Evolutionary conservation across 2,797 vertebrate genomes (phyloP), one percentile per base, ranked within the genome.

Genomic region (Hozukius guyotensis): DNA sequence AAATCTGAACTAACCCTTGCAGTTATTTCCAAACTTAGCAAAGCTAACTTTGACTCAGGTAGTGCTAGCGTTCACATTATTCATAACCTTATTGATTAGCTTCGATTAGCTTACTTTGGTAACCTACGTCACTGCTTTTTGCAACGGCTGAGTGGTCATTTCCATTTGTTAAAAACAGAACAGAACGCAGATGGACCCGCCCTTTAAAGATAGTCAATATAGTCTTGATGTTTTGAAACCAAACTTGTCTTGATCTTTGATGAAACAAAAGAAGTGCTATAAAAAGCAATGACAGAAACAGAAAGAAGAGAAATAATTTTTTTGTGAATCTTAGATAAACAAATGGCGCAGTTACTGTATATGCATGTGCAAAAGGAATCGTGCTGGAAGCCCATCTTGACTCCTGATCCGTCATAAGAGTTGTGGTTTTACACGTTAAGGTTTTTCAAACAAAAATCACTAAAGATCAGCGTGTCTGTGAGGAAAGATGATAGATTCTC

Each of bases 371-470:
- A 69, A 53, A 70, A 74, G 55, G 14, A 66, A n/a, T 67, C 61
- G 4, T 4, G 3, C 38, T 16, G 1, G 20, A 65, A 62, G 24
- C 11, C 25, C 3, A 8, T 53, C 29, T 62, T 20, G n/a, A 49
- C 70, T 57, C 18, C 20, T 63, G 18, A 14, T 46, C 55, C 5
- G 0, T 72, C 18, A 53, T 72, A 56, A 29, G 4, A 49, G 46
- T 62, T 55, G 12, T 56, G 13, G 36, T 77, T 72, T 68, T 64
- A 60, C 13, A 72, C 1, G 2, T 38, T 6, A 36, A 31, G 13
- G 12, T 31, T 49, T 74, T 60, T 63, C 16, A 75, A 60, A 27
- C 11, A 65, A 79, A 65, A 8, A 59, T 78, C 36, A 63, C 24
- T 63, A 11, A 49, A 67, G 14, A 27, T 55, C 25, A 12, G 34